Conservation (phyloP, 2,113 vertebrate genomes). For the Oncorhynchus keta region DNA sequence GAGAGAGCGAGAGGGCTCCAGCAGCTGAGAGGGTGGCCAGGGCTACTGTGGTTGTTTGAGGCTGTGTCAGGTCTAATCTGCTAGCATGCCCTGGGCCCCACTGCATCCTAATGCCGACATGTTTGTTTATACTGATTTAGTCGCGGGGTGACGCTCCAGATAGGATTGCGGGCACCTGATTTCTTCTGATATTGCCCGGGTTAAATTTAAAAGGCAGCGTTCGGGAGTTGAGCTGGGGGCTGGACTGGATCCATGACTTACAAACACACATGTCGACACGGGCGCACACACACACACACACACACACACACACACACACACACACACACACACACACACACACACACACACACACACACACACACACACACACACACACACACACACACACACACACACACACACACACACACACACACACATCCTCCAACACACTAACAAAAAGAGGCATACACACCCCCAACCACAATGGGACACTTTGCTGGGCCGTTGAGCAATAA, state of each 20-base stretch:
- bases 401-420: not conserved
- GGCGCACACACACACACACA: not conserved
- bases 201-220: not conserved
- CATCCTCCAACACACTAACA: not conserved
- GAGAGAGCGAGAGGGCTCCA: not conserved
- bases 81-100: constrained; percentile 10
- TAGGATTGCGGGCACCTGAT: constrained; percentile 10
- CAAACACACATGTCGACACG: not conserved
- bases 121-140: constrained; percentile 40
- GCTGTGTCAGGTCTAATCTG: constrained; percentile 54
- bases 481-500: constrained; percentile 74
- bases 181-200: not conserved
- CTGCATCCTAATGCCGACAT: constrained; percentile 30
- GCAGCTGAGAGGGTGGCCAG: constrained; percentile 32
- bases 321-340: constrained; percentile 16
- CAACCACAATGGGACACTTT: constrained; percentile 22
- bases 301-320: not conserved
- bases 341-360: constrained; percentile 4
- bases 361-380: constrained; percentile 4
- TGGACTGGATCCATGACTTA: not conserved
- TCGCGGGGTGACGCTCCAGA: constrained; percentile 27
- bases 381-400: constrained; percentile 3
- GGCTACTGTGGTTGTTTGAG: constrained; percentile 37
- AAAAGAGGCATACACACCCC: constrained; percentile 3
- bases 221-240: not conserved